Conservation (phyloP, 1,140 invertebrate genomes). For the Hermetia illucens region DNA sequence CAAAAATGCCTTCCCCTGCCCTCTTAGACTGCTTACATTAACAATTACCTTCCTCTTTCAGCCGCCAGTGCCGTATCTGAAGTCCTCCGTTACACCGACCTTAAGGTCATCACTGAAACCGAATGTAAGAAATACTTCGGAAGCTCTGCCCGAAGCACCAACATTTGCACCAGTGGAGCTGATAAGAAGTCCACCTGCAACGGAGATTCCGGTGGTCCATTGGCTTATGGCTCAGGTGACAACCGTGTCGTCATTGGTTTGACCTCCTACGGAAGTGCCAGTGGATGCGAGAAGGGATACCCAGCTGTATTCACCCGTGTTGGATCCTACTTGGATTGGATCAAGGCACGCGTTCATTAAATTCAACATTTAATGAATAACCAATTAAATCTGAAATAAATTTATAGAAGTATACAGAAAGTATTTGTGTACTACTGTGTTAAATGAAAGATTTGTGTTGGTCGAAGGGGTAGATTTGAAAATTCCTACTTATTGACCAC, state of each 20-base stretch:
- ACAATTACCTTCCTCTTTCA: no score
- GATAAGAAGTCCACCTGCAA: conserved; percentile 17
- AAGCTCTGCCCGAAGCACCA: conserved; percentile 10
- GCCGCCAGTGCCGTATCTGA: conserved; percentile 7
- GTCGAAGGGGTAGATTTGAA: no score
- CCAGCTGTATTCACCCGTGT: conserved; percentile 27
- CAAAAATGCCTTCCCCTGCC: no score
- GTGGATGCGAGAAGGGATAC: conserved; percentile 31
- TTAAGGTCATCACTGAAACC: conserved; percentile 11
- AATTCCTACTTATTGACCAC: no score
- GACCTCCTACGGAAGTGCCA: conserved; percentile 33
- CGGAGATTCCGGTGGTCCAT: conserved; percentile 20
- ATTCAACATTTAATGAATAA: no score
- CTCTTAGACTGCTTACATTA: no score
- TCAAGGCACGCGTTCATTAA: no score
- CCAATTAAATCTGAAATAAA: no score
- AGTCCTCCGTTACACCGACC: conserved; percentile 16
- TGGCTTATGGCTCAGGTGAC: conserved; percentile 11
- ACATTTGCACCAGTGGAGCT: conserved; percentile 20
- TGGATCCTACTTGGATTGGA: conserved; percentile 24
- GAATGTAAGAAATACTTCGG: conserved; percentile 12
- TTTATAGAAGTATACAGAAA: no score
- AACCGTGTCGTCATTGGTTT: conserved; percentile 25
- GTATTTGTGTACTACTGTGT: no score
- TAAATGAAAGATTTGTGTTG: no score